Evolutionary conservation across 2,113 vertebrate genomes (phyloP), one percentile per base, ranked within the genome.

Genomic region (Cardinalis cardinalis): DNA sequence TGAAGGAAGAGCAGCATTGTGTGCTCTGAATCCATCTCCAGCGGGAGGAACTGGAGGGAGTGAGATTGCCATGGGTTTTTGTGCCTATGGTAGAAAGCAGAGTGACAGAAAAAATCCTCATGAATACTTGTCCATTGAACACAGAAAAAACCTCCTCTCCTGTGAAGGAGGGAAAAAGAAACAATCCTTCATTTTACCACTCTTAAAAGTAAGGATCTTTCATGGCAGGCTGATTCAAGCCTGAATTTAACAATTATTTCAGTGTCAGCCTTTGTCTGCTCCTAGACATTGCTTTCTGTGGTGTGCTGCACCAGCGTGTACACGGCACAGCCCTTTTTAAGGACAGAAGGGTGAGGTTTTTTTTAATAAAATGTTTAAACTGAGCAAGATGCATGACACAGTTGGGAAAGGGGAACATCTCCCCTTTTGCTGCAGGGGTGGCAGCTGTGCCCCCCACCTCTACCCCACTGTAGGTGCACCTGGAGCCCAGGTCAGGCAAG

Each of bases 1-100:
- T 51, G 61, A 5, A 66, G n/a, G 48, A 44, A 56, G 55, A 89
- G 49, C 2, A 21, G 23, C 10, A 0, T 12, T 76, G 31, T 3
- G 25, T 48, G 21, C 32, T 10, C 0, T 14, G 7, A 69, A 53
- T 32, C 26, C 8, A 0, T 7, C 12, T 34, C 21, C 34, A 4
- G 5, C 26, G 49, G 59, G n/a, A 32, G 20, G 24, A 31, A 18
- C 32, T 43, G 6, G 16, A 18, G 61, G 32, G 20, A 52, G 14
- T 0, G 36, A 46, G 9, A 18, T n/a, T 48, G 28, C 48, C 4
- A 0, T 6, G 3, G 2, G 23, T 6, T 49, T 82, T 71, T 12
- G 6, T 9, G 23, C 34, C 8, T 11, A 1, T 1, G 3, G 19
- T 49, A 32, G 9, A 63, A 69, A 65, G 46, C 55, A 48, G 17